Base-by-base conservation (phyloP, 2,797 vertebrate genomes). In the Leptoclinus maculatus region DNA sequence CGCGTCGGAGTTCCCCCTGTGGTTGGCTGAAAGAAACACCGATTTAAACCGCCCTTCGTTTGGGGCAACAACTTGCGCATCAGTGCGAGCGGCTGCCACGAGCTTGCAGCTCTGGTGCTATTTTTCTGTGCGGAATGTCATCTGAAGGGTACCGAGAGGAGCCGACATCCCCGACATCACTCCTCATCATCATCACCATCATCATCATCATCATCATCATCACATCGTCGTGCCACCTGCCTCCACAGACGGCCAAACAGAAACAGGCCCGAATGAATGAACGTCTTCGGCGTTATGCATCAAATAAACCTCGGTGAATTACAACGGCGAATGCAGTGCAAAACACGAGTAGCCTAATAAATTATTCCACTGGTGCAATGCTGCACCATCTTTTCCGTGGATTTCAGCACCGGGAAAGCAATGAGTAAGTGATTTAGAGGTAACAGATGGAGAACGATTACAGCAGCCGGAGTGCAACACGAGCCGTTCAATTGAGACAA, bases 141-240 rank as follows among this genome's bases (percentile, higher is more conserved):
- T 93, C 87, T 94, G 93, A 94, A 95, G 93, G 94, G 93, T 94
- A 91, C 80, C 0, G 69, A 77, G 81, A 85, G 75, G 71, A 83
- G 45, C 78, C 58, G 80, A 83, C 84, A 62, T 70, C 16, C 79
- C 72, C 19, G 41, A 25, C 74, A 82, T 71, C 80, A 32, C 60
- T 32, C 38, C 2, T 64, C 19, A 54, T 51, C 71, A 62, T n/a
- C n/a, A n/a, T n/a, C n/a, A n/a, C n/a, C n/a, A n/a, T 71, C 27
- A 32, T 58, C 32, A 19, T 58, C 56, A 21, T 21, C 54, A 34
- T 58, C 57, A n/a, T 36, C 58, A 38, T 32, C 53, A n/a, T 10
- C 53, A 56, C 21, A 23, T 1, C 23, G 74, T 32, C 63, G 56
- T 36, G 73, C 70, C 84, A 82, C 71, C 80, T 73, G 81, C 60